Conservation (phyloP, 2,113 vertebrate genomes). For the Struthio camelus region DNA sequence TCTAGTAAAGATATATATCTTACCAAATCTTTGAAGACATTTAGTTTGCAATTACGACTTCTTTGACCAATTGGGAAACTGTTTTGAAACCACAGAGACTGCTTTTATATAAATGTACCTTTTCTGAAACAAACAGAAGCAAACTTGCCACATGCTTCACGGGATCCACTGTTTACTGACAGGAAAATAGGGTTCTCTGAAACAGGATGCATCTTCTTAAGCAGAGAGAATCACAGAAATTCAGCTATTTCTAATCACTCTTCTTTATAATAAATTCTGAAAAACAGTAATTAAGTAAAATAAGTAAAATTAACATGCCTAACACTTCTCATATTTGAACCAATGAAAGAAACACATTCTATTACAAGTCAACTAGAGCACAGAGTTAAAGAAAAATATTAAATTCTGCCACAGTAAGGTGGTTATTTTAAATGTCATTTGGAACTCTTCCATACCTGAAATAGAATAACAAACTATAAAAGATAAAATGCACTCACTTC, state of each 20-base stretch:
- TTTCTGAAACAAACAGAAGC: slow-evolving; percentile 72
- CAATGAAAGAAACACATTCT: neutral
- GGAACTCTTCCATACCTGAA: neutral
- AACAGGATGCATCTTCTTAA: slow-evolving; percentile 65
- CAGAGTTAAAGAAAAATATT: neutral
- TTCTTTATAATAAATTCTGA: slow-evolving; percentile 72
- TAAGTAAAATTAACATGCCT: neutral
- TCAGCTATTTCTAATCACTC: slow-evolving; percentile 61
- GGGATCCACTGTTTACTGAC: slow-evolving; percentile 66
- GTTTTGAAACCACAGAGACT: neutral
- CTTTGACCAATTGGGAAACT: neutral
- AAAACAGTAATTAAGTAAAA: neutral
- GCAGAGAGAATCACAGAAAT: slow-evolving; percentile 70
- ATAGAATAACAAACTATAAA: no score
- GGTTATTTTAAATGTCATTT: neutral
- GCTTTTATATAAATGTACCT: neutral
- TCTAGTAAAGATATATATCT: neutral
- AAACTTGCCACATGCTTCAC: slow-evolving; percentile 63
- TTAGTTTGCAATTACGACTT: neutral
- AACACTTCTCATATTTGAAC: neutral
- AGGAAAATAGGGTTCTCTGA: slow-evolving; percentile 63
- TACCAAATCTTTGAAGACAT: neutral
- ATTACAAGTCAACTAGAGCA: neutral
- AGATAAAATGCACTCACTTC: no score
- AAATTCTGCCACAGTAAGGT: neutral